phyloP scores from a whole-genome alignment of 2,888 invertebrate genomes.

The Neoascia interrupta region DNA sequence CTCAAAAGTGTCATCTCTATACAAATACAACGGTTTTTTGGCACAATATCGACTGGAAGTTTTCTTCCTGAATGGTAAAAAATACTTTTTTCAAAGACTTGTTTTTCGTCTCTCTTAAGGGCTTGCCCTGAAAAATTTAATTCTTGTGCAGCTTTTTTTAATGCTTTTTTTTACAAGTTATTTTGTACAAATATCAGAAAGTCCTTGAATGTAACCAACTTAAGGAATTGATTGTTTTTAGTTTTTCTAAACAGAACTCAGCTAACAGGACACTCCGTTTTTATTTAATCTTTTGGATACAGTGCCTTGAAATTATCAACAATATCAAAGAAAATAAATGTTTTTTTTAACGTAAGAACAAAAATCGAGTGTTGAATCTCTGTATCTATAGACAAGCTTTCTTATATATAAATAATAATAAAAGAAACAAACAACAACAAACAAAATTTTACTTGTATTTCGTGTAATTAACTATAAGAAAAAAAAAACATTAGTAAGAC shows the following conservation, averaged over 20 bases:
- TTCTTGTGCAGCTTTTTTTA: constrained; percentile 23
- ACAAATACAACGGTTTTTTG: too few species aligned
- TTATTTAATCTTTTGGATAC: constrained; percentile 38
- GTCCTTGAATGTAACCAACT: too few species aligned
- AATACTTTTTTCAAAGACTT: too few species aligned
- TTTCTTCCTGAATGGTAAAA: constrained; percentile 10
- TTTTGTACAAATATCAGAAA: too few species aligned
- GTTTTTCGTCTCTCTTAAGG: background rate
- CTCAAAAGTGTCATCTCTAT: constrained; percentile 50
- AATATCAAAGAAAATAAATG: background rate
- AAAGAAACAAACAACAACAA: too few species aligned
- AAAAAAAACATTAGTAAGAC: constrained; percentile 12
- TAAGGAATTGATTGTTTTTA: too few species aligned
- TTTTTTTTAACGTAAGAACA: background rate
- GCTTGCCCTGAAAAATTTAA: background rate
- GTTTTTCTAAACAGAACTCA: constrained; percentile 20
- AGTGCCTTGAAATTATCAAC: constrained; percentile 51
- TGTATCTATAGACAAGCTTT: constrained; percentile 9
- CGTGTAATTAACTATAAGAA: constrained; percentile 28
- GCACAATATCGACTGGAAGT: constrained; percentile 37
- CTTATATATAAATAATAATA: too few species aligned
- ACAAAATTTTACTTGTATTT: constrained; percentile 23
- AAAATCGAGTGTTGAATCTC: constrained; percentile 7
- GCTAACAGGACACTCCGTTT: constrained; percentile 17
- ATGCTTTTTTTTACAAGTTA: background rate